Evolutionary conservation across 2,797 vertebrate species (phyloP).

Genomic region (Lepidocolaptes lacrymiger): DNA sequence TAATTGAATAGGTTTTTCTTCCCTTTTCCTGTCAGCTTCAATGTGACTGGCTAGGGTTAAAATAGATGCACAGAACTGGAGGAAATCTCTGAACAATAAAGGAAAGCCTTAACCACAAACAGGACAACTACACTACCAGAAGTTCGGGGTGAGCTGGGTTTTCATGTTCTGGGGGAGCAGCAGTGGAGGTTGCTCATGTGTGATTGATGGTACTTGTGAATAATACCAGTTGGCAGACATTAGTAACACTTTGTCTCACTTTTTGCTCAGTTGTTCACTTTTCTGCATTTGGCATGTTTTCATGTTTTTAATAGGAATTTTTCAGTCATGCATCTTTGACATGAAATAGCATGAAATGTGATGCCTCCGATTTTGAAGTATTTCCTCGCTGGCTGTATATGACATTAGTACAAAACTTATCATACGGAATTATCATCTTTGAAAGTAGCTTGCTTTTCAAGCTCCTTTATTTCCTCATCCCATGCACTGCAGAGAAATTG

Average conservation of each 20-base stretch:
- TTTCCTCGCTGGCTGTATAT: constrained; percentile 69
- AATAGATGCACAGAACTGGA: constrained; percentile 32
- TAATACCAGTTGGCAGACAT: constrained; percentile 80
- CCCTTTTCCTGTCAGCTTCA: constrained; percentile 22
- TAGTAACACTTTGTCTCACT: constrained; percentile 80
- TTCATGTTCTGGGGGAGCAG: constrained; percentile 50
- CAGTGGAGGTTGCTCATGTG: constrained; percentile 56
- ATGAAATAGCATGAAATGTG: constrained; percentile 68
- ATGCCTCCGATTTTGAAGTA: constrained; percentile 70
- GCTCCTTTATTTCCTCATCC: constrained; percentile 74
- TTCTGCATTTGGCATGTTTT: constrained; percentile 76
- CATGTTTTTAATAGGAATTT: constrained; percentile 75
- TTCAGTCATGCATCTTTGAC: constrained; percentile 60
- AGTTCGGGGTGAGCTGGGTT: constrained; percentile 60
- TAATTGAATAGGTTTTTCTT: constrained; percentile 73
- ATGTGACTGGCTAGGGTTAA: constrained; percentile 71
- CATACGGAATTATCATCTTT: constrained; percentile 71
- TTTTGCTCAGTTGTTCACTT: constrained; percentile 77
- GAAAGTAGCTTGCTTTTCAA: constrained; percentile 71
- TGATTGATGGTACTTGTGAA: constrained; percentile 74
- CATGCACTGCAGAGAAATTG: constrained; percentile 58
- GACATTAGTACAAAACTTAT: constrained; percentile 74
- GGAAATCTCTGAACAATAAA: constrained; percentile 47
- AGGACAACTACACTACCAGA: constrained; percentile 37
- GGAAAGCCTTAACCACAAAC: constrained; percentile 60